Conservation (phyloP, 2,797 vertebrate genomes). For the Pristis pectinata region DNA sequence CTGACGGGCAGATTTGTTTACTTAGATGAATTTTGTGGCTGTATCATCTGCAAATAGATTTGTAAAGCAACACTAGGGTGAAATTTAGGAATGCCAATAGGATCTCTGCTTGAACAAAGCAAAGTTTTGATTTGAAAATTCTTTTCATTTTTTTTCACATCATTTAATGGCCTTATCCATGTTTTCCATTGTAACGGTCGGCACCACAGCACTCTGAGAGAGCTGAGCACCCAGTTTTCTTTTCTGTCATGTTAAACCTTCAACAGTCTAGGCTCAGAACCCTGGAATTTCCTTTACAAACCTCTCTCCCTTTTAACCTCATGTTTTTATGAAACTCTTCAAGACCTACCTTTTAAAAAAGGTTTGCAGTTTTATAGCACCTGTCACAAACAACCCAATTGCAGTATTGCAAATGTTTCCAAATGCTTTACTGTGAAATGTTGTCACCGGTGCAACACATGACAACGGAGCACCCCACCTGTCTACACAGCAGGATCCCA, state of each 20-base stretch:
- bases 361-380: neutral
- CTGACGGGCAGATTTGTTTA: neutral
- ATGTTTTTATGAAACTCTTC: neutral
- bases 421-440: neutral
- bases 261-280: neutral
- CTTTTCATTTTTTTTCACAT: neutral
- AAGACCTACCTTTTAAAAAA: neutral
- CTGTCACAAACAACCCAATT: neutral
- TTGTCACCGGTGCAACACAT: too few relatives aligned
- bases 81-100: constrained; percentile 5
- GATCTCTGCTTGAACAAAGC: neutral
- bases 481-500: neutral
- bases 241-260: neutral
- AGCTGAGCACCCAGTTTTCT: neutral
- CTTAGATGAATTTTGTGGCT: neutral
- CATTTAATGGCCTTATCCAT: neutral
- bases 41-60: neutral
- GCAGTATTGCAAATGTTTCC: too few relatives aligned
- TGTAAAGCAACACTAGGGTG: neutral
- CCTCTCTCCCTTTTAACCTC: neutral
- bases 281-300: neutral
- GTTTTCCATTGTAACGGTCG: neutral
- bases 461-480: neutral
- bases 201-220: neutral
- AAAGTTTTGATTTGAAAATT: neutral